Percentiles rank a stretch among this genome's conserved stretches.
phyloP scores from a whole-genome alignment of 2,888 invertebrate species.

The Machimus rusticus region DNA sequence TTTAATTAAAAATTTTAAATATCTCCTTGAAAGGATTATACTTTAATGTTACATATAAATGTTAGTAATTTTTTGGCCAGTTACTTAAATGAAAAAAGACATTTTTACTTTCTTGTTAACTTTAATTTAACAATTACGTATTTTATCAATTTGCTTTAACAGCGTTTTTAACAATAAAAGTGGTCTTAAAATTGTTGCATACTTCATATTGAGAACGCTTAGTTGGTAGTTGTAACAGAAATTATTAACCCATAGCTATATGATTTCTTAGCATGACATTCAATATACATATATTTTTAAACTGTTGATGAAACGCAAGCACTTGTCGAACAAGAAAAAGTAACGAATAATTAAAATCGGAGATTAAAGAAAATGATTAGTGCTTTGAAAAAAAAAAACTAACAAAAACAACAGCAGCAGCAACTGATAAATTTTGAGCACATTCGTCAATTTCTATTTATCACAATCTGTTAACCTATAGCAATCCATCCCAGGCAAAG shows the following conservation, averaged over 20 bases:
- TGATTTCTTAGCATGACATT: not conserved
- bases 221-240: not conserved
- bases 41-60: no score
- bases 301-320: not conserved
- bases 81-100: not conserved
- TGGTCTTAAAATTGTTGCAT: not conserved
- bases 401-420: not conserved
- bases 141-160: not conserved
- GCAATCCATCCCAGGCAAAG: not conserved
- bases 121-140: not conserved
- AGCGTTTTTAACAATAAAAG: not conserved
- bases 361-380: not conserved
- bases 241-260: not conserved
- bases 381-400: not conserved
- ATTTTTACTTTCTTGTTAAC: not conserved
- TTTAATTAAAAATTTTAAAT: no score
- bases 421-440: constrained; percentile 6
- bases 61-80: no score
- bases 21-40: no score
- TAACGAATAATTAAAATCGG: not conserved
- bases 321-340: not conserved
- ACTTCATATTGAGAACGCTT: not conserved
- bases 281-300: not conserved
- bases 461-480: constrained; percentile 13
- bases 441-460: not conserved